A percentile compares a stretch with the other conserved stretches of the same genome.
phyloP scores from a whole-genome alignment of 2,888 invertebrate species.

The Scrobipalpa atriplicella region DNA sequence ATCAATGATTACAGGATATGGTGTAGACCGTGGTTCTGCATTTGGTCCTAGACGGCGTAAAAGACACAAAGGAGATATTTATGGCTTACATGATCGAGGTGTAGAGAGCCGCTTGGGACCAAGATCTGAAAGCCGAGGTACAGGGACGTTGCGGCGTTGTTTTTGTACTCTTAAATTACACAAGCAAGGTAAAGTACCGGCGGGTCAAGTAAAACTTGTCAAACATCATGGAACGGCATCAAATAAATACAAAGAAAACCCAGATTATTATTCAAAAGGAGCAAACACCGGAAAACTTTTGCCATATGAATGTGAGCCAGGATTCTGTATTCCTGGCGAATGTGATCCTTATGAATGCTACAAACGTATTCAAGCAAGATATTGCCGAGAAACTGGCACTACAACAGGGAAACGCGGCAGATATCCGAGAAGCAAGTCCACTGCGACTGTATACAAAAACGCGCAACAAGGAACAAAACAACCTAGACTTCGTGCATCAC shows the following conservation, averaged over 20 bases:
- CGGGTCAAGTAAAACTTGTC: slow-evolving; percentile 30
- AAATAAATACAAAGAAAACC: slow-evolving; percentile 30
- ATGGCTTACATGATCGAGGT: slow-evolving; percentile 2
- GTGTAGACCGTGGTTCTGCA: neutral
- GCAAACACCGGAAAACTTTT: slow-evolving; percentile 37
- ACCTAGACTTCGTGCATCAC: neutral
- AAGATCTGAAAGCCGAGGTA: neutral
- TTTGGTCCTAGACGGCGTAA: neutral
- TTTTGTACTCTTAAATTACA: slow-evolving; percentile 51
- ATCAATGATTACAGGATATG: neutral
- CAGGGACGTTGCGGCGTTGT: slow-evolving; percentile 39
- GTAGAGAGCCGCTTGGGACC: neutral
- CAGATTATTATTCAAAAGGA: slow-evolving; percentile 42
- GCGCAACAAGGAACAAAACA: neutral
- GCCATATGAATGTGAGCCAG: slow-evolving; percentile 50
- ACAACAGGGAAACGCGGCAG: neutral
- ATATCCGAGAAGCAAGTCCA: neutral
- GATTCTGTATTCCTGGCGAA: slow-evolving; percentile 44
- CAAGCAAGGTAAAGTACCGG: slow-evolving; percentile 28
- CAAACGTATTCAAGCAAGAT: slow-evolving; percentile 37
- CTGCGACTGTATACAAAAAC: slow-evolving; percentile 1
- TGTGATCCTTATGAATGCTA: slow-evolving; percentile 50
- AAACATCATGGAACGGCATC: slow-evolving; percentile 27
- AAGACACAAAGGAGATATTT: neutral
- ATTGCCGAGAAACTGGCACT: neutral